Conservation (phyloP, 2,888 invertebrate genomes). For the Pecten maximus region DNA sequence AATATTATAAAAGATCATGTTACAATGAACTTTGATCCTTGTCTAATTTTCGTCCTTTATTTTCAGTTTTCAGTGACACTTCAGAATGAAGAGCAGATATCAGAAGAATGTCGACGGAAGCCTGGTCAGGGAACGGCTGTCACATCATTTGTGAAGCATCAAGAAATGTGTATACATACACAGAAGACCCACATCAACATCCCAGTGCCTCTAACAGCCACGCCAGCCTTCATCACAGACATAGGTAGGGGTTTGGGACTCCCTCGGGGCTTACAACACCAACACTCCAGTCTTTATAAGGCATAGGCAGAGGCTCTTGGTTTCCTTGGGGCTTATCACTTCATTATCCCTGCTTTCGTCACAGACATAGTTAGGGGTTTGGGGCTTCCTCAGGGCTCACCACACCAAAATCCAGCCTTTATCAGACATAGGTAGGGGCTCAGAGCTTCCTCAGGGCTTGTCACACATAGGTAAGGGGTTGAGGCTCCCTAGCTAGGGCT, state of each 20-base stretch:
- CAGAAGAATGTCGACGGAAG: conserved; percentile 83
- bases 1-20: too few relatives aligned
- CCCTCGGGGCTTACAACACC: background rate
- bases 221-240: conserved; percentile 97
- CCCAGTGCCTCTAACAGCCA: conserved; percentile 96
- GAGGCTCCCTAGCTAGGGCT: too few relatives aligned
- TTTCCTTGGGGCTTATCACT: background rate
- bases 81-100: conserved; percentile 93
- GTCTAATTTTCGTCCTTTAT: background rate
- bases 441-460: too few relatives aligned
- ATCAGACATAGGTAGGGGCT: too few relatives aligned
- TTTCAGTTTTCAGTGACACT: conserved; percentile 92
- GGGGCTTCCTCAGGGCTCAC: too few relatives aligned
- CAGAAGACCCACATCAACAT: conserved; percentile 93
- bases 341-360: background rate
- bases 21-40: too few relatives aligned
- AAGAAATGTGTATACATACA: conserved; percentile 94
- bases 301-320: background rate
- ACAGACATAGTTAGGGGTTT: background rate
- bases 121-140: conserved; percentile 82
- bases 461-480: too few relatives aligned
- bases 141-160: conserved; percentile 93
- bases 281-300: conserved; percentile 93
- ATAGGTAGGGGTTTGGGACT: conserved; percentile 85
- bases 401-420: too few relatives aligned